Base-by-base conservation (phyloP, 1,140 invertebrate species). In the Anadara kagoshimensis region DNA sequence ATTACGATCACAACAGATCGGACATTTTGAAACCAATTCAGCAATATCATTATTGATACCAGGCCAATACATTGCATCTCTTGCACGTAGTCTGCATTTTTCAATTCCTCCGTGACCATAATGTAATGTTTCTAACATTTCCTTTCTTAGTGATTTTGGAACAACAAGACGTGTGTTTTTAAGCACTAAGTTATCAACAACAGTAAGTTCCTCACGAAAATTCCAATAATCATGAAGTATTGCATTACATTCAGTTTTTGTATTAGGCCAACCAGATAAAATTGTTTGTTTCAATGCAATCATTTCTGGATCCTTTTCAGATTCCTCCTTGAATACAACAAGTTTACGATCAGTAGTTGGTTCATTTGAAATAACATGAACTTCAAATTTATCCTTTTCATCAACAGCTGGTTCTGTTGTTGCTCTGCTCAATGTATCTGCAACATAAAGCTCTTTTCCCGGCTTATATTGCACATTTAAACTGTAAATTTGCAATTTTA, bases 401-500 rank as follows among this genome's bases (percentile, higher is more conserved):
- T 57, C 26, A 29, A 10, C 11, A 57, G 14, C 22, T 10, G 14
- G 12, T 14, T 10, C 11, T 29, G 26, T 57, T 29, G 56, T 18
- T 12, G 71, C 76, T 62, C 85, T 65, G 7, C 80, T 84, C 26
- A 75, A 61, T 51, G 73, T 69, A 78, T 78, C 90, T 74, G 57
- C 87, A 86, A 69, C 89, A 80, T 12, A 85, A 85, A 79, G 90
- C 87, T 36, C 87, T 85, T 86, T 84, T 5, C 73, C 78, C 47
- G 85, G 59, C 8, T 76, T 72, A 66, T 89, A 91, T 43, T 64
- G 44, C 20, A 63, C n/a, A 41, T 81, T 75, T n/a, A 91, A 79
- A 75, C 90, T 83, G 81, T 89, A 91, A 70, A 73, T 54, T 56
- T 87, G 85, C 51, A 90, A 59, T 65, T 78, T 78, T 10, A 91